Percentiles rank a stretch among this genome's conserved stretches.
Evolutionary conservation across 2,888 invertebrate genomes (phyloP).

Genomic region (Calliopum simillimum): DNA sequence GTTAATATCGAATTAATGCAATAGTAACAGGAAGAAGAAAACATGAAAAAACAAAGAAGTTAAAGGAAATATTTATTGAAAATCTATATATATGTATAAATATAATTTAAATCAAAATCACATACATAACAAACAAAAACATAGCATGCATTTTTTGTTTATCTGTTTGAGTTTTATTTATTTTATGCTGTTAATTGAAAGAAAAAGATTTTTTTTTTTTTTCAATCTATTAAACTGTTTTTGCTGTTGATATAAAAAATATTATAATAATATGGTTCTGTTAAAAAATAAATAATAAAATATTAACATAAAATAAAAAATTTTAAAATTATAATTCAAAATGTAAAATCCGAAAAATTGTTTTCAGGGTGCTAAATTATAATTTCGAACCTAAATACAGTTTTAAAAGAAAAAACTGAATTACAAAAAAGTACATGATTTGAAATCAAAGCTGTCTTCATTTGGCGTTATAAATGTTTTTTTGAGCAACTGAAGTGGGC

Average conservation of each 20-base stretch:
- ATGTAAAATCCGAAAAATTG: slow-evolving; percentile 63
- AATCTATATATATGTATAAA: no score
- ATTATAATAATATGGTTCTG: slow-evolving; percentile 3
- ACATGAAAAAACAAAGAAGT: slow-evolving; percentile 12
- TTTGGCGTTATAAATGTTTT: no score
- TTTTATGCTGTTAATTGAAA: slow-evolving; percentile 37
- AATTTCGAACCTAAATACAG: background rate
- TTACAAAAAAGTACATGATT: slow-evolving; percentile 15
- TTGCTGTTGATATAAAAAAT: slow-evolving; percentile 4
- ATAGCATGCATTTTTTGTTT: slow-evolving; percentile 32
- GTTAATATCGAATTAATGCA: slow-evolving; percentile 36
- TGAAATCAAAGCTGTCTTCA: no score
- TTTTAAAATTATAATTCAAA: slow-evolving; percentile 17
- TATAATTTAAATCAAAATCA: background rate
- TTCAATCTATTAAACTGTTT: slow-evolving; percentile 32
- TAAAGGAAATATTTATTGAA: slow-evolving; percentile 7
- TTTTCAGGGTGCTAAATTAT: slow-evolving; percentile 67
- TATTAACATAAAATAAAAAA: slow-evolving; percentile 40
- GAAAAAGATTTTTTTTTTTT: slow-evolving; percentile 43
- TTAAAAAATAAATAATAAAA: slow-evolving; percentile 41
- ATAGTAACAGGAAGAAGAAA: slow-evolving; percentile 27
- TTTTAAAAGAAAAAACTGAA: no score
- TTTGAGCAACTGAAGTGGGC: no score
- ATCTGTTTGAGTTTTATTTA: slow-evolving; percentile 40
- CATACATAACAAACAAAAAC: slow-evolving; percentile 1